Evolutionary conservation across 2,797 vertebrate species (phyloP), one percentile per base, ranked within the genome.

Genomic region (Arremon aurantiirostris): DNA sequence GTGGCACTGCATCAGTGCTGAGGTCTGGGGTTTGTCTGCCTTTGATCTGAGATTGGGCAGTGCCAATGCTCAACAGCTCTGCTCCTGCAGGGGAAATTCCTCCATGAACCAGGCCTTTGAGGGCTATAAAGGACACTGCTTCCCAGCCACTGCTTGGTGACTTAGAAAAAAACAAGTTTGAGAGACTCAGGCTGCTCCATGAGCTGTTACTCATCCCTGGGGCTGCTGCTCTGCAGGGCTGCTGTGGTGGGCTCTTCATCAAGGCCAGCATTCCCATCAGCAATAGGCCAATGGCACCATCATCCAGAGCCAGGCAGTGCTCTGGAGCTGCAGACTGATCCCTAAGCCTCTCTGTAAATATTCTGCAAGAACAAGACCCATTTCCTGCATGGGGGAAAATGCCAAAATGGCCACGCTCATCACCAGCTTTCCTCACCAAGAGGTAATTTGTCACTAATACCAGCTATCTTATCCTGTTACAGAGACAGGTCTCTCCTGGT

Each of bases 231-330:
- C 44, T 52, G 34, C 20, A 35, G 24, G 75, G 56, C 17, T 64
- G 34, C 39, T 11, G 0, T 0, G 2, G 12, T 6, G 28, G 24
- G 11, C 12, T 18, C 8, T 53, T 44, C 15, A 41, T 19, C 19
- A 14, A 42, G 27, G 32, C 39, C 14, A 66, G 8, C 8, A 9
- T 20, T 44, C 24, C 75, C 60, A 56, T 16, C 50, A 76, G 9
- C 5, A 9, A 26, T 4, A 34, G 37, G 55, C 32, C 59, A 77
- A 20, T 2, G 6, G 57, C 59, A 76, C 24, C 80, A 34, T 26
- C 41, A 49, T 8, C 26, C 79, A 75, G 47, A 83, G 32, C 18
- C 12, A n/a, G 9, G 11, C 1, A 0, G 8, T 19, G 30, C 37
- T 91, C 78, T 32, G 24, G n/a, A 89, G 42, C 12, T 9, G 55